phyloP scores from a whole-genome alignment of 2,888 invertebrate genomes.

The Cantharis flavilabris region DNA sequence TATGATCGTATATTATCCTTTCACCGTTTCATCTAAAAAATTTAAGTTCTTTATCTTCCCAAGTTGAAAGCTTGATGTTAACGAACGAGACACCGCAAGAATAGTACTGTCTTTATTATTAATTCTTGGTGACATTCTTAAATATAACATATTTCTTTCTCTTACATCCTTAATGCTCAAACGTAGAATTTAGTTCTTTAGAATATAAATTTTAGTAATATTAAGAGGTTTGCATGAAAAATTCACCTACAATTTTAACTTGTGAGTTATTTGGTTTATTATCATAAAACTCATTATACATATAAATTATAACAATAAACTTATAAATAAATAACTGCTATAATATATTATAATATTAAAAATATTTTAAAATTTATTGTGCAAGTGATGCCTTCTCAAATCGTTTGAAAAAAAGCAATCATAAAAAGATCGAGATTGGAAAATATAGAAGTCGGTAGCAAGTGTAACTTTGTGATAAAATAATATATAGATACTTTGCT shows the following conservation, averaged over 20 bases:
- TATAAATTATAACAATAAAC: too few species aligned
- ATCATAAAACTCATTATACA: background rate
- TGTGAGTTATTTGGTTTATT: background rate
- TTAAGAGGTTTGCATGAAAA: background rate
- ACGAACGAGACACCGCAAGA: background rate
- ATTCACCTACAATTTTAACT: background rate
- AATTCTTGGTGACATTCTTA: background rate
- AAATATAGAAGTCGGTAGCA: background rate
- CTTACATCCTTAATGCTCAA: background rate
- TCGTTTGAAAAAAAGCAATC: background rate
- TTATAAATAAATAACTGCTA: too few species aligned
- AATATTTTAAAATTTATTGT: background rate
- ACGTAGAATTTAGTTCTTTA: background rate
- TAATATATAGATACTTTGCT: background rate
- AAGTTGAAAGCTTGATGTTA: background rate
- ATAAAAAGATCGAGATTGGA: background rate
- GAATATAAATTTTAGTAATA: background rate
- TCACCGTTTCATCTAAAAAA: background rate
- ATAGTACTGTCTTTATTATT: background rate
- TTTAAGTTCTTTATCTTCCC: background rate
- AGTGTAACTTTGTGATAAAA: constrained; percentile 1
- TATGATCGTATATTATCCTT: background rate
- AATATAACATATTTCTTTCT: background rate
- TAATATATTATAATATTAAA: background rate
- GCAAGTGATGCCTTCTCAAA: background rate